Percentiles rank a stretch among this genome's conserved stretches.
Evolutionary conservation across 2,888 invertebrate genomes (phyloP).

Genomic region (Sminthurinus aureus): DNA sequence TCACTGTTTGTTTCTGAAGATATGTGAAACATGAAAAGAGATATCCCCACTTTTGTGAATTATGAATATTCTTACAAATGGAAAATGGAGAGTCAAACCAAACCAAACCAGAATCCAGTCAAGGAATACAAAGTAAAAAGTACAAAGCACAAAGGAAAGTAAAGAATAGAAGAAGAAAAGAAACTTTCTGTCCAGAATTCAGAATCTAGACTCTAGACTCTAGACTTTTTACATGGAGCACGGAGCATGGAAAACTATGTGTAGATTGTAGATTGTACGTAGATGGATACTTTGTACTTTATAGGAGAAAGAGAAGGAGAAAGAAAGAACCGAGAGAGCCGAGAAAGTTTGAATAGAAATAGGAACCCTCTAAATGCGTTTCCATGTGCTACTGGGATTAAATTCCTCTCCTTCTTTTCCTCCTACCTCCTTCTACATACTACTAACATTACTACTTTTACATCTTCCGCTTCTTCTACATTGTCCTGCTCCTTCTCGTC

Average conservation of each 20-base stretch:
- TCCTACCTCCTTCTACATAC: background rate
- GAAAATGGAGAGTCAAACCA: too few relatives aligned
- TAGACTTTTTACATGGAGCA: background rate
- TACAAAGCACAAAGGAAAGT: background rate
- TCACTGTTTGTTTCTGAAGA: too few relatives aligned
- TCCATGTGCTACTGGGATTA: slow-evolving; percentile 55
- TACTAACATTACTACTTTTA: background rate
- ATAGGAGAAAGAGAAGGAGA: background rate
- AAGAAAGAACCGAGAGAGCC: slow-evolving; percentile 17
- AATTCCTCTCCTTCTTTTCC: slow-evolving; percentile 35
- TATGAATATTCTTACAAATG: too few relatives aligned
- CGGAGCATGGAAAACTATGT: too few relatives aligned
- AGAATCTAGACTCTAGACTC: too few relatives aligned
- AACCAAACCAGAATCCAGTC: too few relatives aligned
- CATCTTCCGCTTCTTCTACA: background rate
- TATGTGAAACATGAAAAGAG: too few relatives aligned
- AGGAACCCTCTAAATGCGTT: slow-evolving; percentile 48
- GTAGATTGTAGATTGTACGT: too few relatives aligned
- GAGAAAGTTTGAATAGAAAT: slow-evolving; percentile 33
- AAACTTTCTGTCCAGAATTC: slow-evolving; percentile 10
- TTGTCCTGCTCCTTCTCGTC: background rate
- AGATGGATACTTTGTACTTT: too few relatives aligned
- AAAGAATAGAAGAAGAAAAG: background rate
- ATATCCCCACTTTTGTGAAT: too few relatives aligned
- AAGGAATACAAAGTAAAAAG: background rate